Evolutionary conservation across 2,888 invertebrate species (phyloP), one percentile per base, ranked within the genome.

Genomic region (Epirrita christyi): DNA sequence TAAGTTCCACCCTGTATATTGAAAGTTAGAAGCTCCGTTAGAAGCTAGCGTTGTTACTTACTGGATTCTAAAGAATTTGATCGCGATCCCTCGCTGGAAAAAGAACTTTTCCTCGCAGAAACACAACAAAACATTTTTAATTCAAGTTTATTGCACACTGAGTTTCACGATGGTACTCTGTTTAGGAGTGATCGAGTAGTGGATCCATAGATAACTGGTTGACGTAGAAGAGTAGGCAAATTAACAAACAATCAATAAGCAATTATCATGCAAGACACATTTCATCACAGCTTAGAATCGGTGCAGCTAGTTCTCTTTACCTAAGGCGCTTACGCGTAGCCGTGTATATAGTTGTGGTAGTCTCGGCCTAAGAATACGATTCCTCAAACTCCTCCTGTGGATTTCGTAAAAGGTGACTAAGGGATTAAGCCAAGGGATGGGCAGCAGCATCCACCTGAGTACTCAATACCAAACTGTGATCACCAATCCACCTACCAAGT

Each of bases 191-290:
- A 14, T 48, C 50, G 42, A 38, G 27, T 8, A 32, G 53, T 48
- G 36, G 13, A 47, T 27, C 34, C 14, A 21, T 49, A 40, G 46
- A 15, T 36, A 34, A 62, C 64, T 57, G 61, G 37, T 38, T 37
- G 46, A 10, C 38, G 32, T 42, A 21, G 43, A 41, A 15, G 40
- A 29, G 36, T 41, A 55, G 46, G 11, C 46, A 64, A 63, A 78
- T 78, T 76, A 76, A 77, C 73, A 76, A 73, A 77, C 78, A 78
- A 78, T 78, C 71, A 73, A 71, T 71, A 71, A 60, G 36, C 65
- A 65, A 72, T 77, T 76, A 71, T 54, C 67, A 77, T 76, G 63
- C 70, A 68, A 65, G 68, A 68, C 66, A 63, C 63, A 48, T 55
- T 59, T 52, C 42, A 37, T 55, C 52, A 29, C 11, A 64, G 66